phyloP scores from a whole-genome alignment of 1,140 invertebrate genomes.

The Latrodectus geometricus region DNA sequence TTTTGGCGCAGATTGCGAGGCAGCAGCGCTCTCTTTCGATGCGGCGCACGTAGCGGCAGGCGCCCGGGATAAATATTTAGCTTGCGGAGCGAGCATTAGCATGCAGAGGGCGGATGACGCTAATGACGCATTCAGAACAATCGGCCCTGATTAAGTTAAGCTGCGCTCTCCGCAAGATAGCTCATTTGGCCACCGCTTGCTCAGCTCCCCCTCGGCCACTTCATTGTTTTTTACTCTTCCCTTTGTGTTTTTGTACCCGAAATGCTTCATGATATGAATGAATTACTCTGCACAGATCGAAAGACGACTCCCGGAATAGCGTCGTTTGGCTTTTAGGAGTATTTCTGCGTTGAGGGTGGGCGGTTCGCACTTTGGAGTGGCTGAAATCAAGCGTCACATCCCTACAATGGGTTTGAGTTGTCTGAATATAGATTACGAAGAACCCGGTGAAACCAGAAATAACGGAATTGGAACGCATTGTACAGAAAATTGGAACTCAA shows the following conservation, averaged over 20 bases:
- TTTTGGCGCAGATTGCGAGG: conserved; percentile 3
- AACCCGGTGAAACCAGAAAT: no score
- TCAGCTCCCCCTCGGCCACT: background rate
- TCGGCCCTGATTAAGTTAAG: conserved; percentile 61
- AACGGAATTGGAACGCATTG: no score
- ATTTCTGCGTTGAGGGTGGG: no score
- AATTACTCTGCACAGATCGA: background rate
- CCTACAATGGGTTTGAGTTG: no score
- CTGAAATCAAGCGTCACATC: no score
- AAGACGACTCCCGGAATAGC: background rate
- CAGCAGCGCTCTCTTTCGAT: background rate
- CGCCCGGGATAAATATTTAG: conserved; percentile 60
- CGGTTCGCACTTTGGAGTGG: no score
- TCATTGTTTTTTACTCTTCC: background rate
- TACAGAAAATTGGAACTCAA: no score
- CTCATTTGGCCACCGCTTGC: conserved; percentile 36
- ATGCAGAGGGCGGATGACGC: conserved; percentile 31
- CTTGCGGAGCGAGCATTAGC: conserved; percentile 40
- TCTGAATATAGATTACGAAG: no score
- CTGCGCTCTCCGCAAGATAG: conserved; percentile 45
- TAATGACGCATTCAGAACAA: conserved; percentile 61
- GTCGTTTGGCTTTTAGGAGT: no score
- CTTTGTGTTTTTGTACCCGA: background rate
- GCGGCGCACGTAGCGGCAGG: conserved; percentile 30
- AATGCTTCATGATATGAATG: background rate